These are phyloP conservation scores for Proteles cristata DNA, from an alignment of 2,113 vertebrate genomes.

Conservation along the genomic window DNA sequence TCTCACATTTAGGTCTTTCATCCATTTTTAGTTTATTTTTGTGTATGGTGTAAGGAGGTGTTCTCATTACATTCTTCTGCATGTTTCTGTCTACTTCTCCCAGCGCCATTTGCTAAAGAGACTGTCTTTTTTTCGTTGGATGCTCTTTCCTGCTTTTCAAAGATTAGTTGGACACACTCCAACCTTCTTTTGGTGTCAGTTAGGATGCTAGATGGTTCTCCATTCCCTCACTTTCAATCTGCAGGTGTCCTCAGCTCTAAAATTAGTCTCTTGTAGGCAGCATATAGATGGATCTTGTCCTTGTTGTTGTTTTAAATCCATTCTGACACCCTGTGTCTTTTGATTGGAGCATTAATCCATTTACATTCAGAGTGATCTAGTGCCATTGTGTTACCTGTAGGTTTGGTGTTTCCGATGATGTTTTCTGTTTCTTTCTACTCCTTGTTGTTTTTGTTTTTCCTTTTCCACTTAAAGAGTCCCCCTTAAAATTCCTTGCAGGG, in stretches of 20 bases:
- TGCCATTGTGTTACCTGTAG: background rate
- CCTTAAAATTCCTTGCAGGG: background rate
- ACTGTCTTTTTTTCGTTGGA: no score
- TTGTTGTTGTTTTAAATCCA: background rate
- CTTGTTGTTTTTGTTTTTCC: background rate
- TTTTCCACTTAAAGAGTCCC: background rate
- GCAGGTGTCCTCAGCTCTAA: background rate
- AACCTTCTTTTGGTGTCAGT: background rate
- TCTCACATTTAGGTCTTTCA: no score
- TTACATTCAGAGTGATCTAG: background rate
- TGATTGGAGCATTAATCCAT: background rate
- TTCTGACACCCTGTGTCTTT: background rate
- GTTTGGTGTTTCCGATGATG: background rate
- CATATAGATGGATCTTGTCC: background rate
- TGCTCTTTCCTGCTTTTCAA: no score
- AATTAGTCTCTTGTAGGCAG: background rate
- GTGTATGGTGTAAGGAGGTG: no score
- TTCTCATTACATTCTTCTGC: no score
- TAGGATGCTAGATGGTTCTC: background rate
- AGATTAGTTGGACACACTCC: background rate
- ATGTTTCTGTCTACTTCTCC: no score
- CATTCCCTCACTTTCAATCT: background rate
- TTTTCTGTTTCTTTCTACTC: background rate
- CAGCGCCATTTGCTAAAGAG: no score
- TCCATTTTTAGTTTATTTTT: no score